A percentile compares a stretch with the other conserved stretches of the same genome.
Conservation (phyloP, 2,797 vertebrate species). For the Simalia tracyae region DNA sequence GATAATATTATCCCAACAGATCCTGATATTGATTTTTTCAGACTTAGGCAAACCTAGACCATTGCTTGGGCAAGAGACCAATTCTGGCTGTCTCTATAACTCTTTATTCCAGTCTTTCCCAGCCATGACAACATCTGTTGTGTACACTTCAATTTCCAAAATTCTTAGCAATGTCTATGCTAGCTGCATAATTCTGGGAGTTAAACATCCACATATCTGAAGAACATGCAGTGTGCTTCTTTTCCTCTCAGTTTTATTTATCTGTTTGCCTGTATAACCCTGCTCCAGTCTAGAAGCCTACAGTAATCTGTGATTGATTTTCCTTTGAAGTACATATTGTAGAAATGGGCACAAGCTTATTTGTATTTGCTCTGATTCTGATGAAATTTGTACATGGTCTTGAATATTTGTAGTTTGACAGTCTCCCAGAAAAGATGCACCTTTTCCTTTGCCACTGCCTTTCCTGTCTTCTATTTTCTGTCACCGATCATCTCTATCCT, state of each 20-base stretch:
- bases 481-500: background rate
- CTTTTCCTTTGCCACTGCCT: background rate
- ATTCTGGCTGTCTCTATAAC: background rate
- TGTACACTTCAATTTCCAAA: background rate
- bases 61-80: background rate
- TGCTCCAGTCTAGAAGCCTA: background rate
- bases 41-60: background rate
- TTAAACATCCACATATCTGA: background rate
- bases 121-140: background rate
- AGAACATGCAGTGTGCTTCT: background rate
- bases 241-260: background rate
- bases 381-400: background rate
- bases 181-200: background rate
- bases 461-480: background rate
- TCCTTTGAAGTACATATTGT: background rate
- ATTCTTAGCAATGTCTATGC: background rate
- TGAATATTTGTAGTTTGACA: background rate
- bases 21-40: background rate
- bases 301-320: background rate
- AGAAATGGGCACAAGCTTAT: background rate
- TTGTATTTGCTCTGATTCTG: background rate
- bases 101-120: background rate
- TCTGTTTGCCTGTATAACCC: background rate
- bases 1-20: background rate
- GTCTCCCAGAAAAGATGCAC: background rate